A percentile compares a stretch with the other conserved stretches of the same genome.
phyloP scores from a whole-genome alignment of 2,113 vertebrate genomes.

The Oryzias celebensis region DNA sequence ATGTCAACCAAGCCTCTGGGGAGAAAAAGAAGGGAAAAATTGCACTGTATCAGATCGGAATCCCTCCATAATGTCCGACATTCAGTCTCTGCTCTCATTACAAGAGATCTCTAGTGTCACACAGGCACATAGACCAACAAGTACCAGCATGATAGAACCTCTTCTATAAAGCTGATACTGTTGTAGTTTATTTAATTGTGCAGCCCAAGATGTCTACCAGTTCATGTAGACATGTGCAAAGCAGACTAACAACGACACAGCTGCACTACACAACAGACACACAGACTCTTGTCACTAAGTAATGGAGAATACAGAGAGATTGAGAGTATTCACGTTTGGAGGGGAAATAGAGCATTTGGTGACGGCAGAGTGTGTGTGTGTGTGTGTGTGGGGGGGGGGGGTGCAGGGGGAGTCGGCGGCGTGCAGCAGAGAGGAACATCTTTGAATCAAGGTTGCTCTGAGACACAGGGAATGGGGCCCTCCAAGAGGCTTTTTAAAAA shows the following conservation, averaged over 20 bases:
- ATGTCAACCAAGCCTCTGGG: conserved; percentile 61
- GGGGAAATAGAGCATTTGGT: conserved; percentile 63
- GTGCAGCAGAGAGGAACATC: conserved; percentile 61
- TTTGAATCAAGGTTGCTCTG: conserved; percentile 45
- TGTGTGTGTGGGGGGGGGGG: no score
- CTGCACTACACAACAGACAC: background rate
- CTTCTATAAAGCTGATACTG: conserved; percentile 29
- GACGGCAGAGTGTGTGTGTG: conserved; percentile 55
- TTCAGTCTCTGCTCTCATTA: conserved; percentile 26
- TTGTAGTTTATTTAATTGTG: conserved; percentile 31
- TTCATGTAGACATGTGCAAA: conserved; percentile 12
- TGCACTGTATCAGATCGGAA: conserved; percentile 46
- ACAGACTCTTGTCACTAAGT: conserved; percentile 33
- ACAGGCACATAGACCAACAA: conserved; percentile 13
- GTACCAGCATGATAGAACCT: conserved; percentile 21
- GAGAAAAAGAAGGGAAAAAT: conserved; percentile 41
- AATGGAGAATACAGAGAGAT: conserved; percentile 36
- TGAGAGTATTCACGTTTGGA: conserved; percentile 59
- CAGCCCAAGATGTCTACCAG: conserved; percentile 18
- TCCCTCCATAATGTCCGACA: conserved; percentile 46
- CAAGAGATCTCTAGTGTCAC: conserved; percentile 9
- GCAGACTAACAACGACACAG: conserved; percentile 9
- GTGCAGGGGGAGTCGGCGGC: conserved; percentile 55
- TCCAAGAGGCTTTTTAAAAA: conserved; percentile 6
- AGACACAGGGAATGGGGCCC: conserved; percentile 28